phyloP scores from a whole-genome alignment of 2,888 invertebrate genomes.

The Gastrophysa polygoni region DNA sequence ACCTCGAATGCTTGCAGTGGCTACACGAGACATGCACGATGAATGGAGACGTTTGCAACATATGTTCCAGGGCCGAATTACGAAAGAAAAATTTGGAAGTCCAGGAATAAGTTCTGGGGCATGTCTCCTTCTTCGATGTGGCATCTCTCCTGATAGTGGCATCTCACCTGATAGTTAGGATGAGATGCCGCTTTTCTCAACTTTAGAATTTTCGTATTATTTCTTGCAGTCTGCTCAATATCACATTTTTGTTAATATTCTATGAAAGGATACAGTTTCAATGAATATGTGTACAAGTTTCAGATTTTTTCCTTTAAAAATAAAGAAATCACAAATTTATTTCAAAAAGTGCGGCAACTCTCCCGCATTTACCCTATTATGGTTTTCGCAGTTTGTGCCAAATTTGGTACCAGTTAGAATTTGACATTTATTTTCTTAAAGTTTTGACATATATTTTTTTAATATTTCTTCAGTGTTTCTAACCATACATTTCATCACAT shows the following conservation, averaged over 20 bases:
- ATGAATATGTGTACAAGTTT: background rate
- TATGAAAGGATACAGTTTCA: background rate
- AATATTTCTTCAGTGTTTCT: too few relatives aligned
- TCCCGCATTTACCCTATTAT: too few relatives aligned
- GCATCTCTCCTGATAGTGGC: background rate
- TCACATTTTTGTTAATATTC: background rate
- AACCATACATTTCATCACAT: too few relatives aligned
- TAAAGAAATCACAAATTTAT: background rate
- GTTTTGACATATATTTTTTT: too few relatives aligned
- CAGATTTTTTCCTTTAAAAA: background rate
- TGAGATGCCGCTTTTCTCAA: background rate
- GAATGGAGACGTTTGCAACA: background rate
- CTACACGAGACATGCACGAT: background rate
- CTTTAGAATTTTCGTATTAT: background rate
- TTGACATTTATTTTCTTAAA: too few relatives aligned
- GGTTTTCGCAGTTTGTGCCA: too few relatives aligned
- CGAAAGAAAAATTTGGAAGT: background rate
- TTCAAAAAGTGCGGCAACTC: too few relatives aligned
- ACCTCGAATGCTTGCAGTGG: too few relatives aligned
- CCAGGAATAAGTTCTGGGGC: background rate
- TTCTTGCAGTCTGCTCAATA: background rate
- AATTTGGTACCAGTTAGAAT: too few relatives aligned
- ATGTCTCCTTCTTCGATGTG: background rate
- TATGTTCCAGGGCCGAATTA: constrained; percentile 2
- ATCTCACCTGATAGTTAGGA: background rate